These are phyloP conservation scores for Masticophis lateralis DNA, from an alignment of 2,797 vertebrate genomes.

Conservation along the genomic window DNA sequence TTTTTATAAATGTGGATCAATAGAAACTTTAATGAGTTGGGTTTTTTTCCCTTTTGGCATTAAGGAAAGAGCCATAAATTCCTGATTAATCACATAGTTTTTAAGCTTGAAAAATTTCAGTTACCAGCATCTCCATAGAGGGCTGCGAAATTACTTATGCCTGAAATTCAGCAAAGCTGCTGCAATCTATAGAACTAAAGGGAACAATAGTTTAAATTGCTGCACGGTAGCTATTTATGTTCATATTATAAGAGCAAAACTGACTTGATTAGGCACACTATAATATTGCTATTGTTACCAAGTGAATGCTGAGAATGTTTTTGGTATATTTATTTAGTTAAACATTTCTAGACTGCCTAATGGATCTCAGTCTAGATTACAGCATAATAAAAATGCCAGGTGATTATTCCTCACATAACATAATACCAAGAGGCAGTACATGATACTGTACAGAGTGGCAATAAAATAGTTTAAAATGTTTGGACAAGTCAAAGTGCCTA, in stretches of 20 bases:
- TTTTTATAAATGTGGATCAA: background rate
- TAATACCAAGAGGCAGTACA: background rate
- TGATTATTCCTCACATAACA: background rate
- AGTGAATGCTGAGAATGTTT: background rate
- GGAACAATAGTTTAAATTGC: background rate
- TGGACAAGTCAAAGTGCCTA: background rate
- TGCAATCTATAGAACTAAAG: background rate
- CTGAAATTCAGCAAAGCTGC: background rate
- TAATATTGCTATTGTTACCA: background rate
- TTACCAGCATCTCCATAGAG: background rate
- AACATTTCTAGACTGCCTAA: background rate
- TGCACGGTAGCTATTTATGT: background rate
- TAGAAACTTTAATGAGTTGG: background rate
- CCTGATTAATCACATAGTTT: background rate
- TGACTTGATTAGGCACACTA: background rate
- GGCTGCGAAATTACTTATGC: background rate
- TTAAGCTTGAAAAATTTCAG: background rate
- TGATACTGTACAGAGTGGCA: background rate
- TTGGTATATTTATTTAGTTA: background rate
- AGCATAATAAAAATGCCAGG: background rate
- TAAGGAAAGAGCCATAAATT: background rate
- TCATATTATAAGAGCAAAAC: background rate
- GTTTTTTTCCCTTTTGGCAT: background rate
- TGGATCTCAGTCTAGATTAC: background rate
- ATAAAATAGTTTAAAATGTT: background rate